Evolutionary conservation across 2,888 invertebrate species (phyloP).

Genomic region (Hydraecia micacea): DNA sequence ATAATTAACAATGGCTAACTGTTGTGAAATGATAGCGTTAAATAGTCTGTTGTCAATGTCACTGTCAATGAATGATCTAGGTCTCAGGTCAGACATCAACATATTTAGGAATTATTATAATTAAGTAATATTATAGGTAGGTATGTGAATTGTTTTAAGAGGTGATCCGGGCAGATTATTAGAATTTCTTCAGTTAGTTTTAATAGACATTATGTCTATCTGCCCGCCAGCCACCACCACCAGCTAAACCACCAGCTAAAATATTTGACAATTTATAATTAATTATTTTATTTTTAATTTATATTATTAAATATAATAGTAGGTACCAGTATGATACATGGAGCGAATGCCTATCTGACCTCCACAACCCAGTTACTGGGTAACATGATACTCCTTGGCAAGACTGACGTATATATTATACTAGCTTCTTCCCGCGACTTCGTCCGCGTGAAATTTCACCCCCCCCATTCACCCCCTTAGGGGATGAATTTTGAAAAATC

Average conservation of each 20-base stretch:
- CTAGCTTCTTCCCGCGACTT: too few species aligned
- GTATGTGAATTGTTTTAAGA: neutral
- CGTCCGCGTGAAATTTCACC: too few species aligned
- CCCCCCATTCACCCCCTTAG: too few species aligned
- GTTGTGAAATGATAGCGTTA: conserved; percentile 38
- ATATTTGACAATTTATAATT: neutral
- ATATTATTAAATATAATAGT: too few species aligned
- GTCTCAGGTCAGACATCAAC: neutral
- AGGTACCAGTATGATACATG: too few species aligned
- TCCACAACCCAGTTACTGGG: neutral
- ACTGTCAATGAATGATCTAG: too few species aligned
- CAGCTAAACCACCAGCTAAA: too few species aligned
- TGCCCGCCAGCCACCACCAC: too few species aligned
- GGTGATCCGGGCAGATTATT: neutral
- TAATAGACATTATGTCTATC: neutral
- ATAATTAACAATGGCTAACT: conserved; percentile 60
- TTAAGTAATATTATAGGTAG: neutral
- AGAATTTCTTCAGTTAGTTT: neutral
- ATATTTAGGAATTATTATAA: neutral
- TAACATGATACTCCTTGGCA: neutral
- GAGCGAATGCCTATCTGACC: too few species aligned
- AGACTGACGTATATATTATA: too few species aligned
- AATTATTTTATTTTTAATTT: too few species aligned
- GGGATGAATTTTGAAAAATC: too few species aligned
- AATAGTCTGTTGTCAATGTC: conserved; percentile 10